Evolutionary conservation across 2,888 invertebrate genomes (phyloP).

Genomic region (Luperina testacea): DNA sequence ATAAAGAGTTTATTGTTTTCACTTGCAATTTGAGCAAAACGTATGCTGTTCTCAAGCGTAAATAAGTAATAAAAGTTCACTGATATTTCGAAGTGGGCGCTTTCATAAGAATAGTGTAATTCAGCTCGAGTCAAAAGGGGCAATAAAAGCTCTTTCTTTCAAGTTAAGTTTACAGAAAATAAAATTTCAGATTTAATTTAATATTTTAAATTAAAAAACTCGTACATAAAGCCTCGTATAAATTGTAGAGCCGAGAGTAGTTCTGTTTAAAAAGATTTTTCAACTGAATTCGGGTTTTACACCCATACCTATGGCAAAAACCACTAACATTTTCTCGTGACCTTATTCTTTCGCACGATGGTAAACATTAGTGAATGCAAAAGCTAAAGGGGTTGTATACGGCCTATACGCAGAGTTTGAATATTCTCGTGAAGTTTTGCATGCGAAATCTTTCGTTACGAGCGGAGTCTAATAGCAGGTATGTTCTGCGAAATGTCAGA

Average conservation of each 20-base stretch:
- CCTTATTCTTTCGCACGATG: slow-evolving; percentile 54
- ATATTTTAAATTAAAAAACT: slow-evolving; percentile 27
- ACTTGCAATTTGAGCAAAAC: slow-evolving; percentile 16
- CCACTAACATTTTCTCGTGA: slow-evolving; percentile 50
- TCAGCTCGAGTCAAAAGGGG: slow-evolving; percentile 9
- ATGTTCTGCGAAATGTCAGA: slow-evolving; percentile 47
- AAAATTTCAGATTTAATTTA: slow-evolving; percentile 12
- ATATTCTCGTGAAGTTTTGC: slow-evolving; percentile 64
- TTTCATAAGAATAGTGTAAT: slow-evolving; percentile 19
- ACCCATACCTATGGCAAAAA: slow-evolving; percentile 39
- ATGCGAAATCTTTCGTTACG: slow-evolving; percentile 64
- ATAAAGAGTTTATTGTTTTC: slow-evolving; percentile 39
- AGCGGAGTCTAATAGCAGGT: slow-evolving; percentile 42
- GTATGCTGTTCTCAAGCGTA: not conserved
- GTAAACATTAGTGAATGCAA: slow-evolving; percentile 57
- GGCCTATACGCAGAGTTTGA: slow-evolving; percentile 56
- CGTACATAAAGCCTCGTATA: slow-evolving; percentile 11
- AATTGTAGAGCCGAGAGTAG: slow-evolving; percentile 21
- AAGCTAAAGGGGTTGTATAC: slow-evolving; percentile 52
- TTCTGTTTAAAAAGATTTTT: slow-evolving; percentile 35
- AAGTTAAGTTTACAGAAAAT: slow-evolving; percentile 26
- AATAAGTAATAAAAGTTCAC: not conserved
- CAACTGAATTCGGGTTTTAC: slow-evolving; percentile 22
- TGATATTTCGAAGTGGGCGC: slow-evolving; percentile 2
- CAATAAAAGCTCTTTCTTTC: slow-evolving; percentile 24